phyloP scores from a whole-genome alignment of 2,113 vertebrate species.

The Rhinolophus ferrumequinum region DNA sequence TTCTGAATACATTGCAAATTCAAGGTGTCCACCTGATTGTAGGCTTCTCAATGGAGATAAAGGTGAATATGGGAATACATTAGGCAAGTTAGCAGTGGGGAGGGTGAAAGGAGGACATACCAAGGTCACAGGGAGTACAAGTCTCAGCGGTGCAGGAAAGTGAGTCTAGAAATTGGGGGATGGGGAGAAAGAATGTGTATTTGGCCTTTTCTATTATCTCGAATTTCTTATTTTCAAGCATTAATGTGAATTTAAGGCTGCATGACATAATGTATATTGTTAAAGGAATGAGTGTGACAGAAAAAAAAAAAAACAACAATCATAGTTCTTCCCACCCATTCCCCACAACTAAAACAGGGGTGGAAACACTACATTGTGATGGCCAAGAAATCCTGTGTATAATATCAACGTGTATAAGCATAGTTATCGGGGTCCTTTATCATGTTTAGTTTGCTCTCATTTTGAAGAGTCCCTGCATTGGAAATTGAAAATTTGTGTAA shows the following conservation, averaged over 20 bases:
- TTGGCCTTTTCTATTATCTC: background rate
- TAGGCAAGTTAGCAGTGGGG: background rate
- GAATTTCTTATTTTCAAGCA: background rate
- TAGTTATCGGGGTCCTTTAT: background rate
- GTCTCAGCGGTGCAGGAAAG: background rate
- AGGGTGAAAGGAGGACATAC: background rate
- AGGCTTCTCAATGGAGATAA: background rate
- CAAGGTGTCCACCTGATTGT: background rate
- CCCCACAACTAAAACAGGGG: background rate
- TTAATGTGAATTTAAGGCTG: background rate
- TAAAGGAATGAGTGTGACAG: background rate
- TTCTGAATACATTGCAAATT: background rate
- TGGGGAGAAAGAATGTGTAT: background rate
- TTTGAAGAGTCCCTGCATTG: background rate
- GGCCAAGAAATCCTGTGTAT: background rate
- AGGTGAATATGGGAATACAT: background rate
- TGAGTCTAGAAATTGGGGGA: background rate
- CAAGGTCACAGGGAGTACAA: background rate
- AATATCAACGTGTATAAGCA: background rate
- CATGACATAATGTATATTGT: background rate
- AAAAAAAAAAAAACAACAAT: background rate
- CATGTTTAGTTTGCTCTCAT: background rate
- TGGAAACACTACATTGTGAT: background rate
- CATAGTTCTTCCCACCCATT: background rate
- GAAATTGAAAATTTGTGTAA: conserved; percentile 12